Evolutionary conservation across 2,797 vertebrate species (phyloP).

Genomic region (Streptopelia turtur): DNA sequence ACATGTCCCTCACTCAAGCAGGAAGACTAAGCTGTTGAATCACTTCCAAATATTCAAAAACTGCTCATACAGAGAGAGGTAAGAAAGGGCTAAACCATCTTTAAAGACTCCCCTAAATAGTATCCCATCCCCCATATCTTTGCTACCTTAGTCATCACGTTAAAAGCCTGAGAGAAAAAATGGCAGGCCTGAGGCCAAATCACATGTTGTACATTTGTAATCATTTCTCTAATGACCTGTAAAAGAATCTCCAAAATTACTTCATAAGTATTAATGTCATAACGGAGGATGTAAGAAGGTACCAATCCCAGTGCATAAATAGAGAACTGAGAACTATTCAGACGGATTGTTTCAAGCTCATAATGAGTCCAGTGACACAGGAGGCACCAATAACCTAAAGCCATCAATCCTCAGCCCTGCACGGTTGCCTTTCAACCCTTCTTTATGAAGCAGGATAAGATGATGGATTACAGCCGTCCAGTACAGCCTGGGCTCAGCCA

Average conservation of each 20-base stretch:
- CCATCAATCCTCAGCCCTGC: neutral
- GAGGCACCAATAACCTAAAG: neutral
- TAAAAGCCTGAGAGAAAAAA: neutral
- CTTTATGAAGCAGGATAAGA: neutral
- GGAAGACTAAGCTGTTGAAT: neutral
- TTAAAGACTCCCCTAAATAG: neutral
- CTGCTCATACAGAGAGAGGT: neutral
- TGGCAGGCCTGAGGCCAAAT: neutral
- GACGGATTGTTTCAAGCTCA: neutral
- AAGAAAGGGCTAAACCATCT: neutral
- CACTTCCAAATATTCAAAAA: neutral
- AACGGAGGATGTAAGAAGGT: neutral
- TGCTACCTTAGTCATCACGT: neutral
- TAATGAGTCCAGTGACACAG: neutral
- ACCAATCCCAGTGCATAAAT: neutral
- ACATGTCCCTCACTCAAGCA: neutral
- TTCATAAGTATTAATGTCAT: neutral
- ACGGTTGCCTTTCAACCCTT: neutral
- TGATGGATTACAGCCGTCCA: neutral
- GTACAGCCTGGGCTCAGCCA: neutral
- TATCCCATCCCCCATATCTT: neutral
- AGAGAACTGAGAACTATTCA: neutral
- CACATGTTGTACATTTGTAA: neutral
- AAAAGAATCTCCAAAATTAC: neutral
- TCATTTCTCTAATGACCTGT: neutral